phyloP scores from a whole-genome alignment of 2,113 vertebrate species.

The Phalacrocorax carbo region DNA sequence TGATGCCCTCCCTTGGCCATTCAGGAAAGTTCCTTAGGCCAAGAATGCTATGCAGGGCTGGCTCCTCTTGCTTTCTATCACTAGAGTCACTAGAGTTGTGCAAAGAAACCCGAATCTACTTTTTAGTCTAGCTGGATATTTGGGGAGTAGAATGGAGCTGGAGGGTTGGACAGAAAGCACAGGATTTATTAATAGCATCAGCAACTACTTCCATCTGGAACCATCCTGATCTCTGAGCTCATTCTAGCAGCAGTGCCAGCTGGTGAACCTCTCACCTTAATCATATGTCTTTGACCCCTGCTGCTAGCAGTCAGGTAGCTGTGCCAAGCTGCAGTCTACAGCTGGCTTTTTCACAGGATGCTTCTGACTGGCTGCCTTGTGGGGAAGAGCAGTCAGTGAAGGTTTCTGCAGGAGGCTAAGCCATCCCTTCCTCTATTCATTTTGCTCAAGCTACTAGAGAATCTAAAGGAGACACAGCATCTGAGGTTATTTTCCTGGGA shows the following conservation, averaged over 20 bases:
- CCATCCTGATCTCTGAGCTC: slow-evolving; percentile 16
- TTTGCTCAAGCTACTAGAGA: neutral
- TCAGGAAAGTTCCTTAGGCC: neutral
- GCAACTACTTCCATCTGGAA: neutral
- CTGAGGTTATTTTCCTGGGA: neutral
- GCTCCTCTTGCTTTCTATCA: neutral
- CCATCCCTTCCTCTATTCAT: neutral
- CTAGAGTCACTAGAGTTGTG: neutral
- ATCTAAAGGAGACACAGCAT: neutral
- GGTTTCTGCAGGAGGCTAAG: neutral
- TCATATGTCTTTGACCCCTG: neutral
- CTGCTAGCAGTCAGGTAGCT: neutral
- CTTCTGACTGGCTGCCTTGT: neutral
- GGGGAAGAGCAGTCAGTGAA: neutral
- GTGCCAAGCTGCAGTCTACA: neutral
- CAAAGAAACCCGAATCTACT: neutral
- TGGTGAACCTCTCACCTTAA: slow-evolving; percentile 11
- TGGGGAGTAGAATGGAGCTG: neutral
- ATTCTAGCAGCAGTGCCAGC: neutral
- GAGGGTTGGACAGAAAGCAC: neutral
- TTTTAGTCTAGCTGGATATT: neutral
- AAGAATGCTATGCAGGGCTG: neutral
- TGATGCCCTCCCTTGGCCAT: neutral
- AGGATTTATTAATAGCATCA: slow-evolving; percentile 5
- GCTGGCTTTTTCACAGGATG: neutral